These are phyloP conservation scores for Sus cebifrons DNA, from an alignment of 2,797 vertebrate species.

Conservation along the genomic window DNA sequence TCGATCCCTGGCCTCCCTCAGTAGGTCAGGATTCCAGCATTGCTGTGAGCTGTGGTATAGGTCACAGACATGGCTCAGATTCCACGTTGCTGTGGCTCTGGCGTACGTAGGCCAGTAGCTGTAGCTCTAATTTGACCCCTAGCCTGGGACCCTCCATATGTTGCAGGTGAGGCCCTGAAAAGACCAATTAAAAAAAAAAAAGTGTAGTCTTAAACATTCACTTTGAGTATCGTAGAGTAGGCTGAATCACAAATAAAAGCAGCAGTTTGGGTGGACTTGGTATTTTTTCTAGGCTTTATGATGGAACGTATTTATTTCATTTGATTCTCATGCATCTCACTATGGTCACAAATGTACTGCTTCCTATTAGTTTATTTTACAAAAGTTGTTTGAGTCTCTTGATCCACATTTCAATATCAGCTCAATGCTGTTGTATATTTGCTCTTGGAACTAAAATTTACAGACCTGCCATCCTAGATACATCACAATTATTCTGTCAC, in stretches of 20 bases:
- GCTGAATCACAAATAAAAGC: neutral
- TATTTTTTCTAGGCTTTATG: neutral
- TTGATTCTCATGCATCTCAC: neutral
- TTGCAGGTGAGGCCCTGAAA: no score
- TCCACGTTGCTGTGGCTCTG: no score
- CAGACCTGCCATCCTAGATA: neutral
- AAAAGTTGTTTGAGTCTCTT: neutral
- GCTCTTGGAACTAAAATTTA: neutral
- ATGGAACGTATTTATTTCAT: neutral
- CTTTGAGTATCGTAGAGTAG: neutral
- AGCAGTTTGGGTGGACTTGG: neutral
- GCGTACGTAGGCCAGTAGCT: no score
- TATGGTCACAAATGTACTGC: neutral
- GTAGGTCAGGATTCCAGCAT: no score
- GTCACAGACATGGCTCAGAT: no score
- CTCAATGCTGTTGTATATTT: neutral
- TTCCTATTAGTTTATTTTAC: conserved; percentile 24
- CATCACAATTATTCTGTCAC: neutral
- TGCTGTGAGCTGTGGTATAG: no score
- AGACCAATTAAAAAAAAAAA: no score
- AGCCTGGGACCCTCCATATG: no score
- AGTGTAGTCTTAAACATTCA: neutral
- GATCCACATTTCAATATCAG: neutral
- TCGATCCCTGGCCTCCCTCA: no score
- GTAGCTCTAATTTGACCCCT: no score